Evolutionary conservation across 92 coral and sea anemone species (phyloP).

Genomic region (Heliopora coerulea): DNA sequence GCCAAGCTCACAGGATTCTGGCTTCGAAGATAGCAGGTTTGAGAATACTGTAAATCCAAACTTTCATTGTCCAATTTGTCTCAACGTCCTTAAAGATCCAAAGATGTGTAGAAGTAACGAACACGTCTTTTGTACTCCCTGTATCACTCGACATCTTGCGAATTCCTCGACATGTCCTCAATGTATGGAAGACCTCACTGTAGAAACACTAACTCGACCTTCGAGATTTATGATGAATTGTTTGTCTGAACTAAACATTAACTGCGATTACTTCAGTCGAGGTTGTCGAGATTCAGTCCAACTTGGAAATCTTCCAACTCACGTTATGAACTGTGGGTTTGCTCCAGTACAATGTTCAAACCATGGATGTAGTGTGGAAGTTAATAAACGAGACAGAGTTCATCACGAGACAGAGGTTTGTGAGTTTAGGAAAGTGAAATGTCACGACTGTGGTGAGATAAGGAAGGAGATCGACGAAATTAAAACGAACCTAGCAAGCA

Average conservation of each 20-base stretch:
- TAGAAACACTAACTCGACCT: slow-evolving; percentile 33
- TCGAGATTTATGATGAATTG: slow-evolving; percentile 50
- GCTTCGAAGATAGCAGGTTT: slow-evolving; percentile 8
- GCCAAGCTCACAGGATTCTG: background rate
- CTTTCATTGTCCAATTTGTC: slow-evolving; percentile 61
- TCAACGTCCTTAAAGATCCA: slow-evolving; percentile 63
- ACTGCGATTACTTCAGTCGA: slow-evolving; percentile 45
- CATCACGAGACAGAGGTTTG: slow-evolving; percentile 5
- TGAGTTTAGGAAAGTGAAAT: background rate
- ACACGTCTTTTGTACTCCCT: slow-evolving; percentile 62
- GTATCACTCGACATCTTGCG: slow-evolving; percentile 52
- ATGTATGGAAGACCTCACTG: slow-evolving; percentile 45
- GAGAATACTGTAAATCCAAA: slow-evolving; percentile 41
- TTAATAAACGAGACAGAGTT: background rate
- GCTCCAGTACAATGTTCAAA: slow-evolving; percentile 48
- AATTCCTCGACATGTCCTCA: slow-evolving; percentile 51
- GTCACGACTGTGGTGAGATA: background rate
- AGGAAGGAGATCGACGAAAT: background rate
- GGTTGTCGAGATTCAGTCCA: slow-evolving; percentile 47
- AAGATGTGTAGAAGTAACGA: slow-evolving; percentile 51
- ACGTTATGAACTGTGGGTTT: slow-evolving; percentile 39
- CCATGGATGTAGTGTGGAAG: slow-evolving; percentile 37
- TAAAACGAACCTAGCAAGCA: background rate
- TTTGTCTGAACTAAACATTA: slow-evolving; percentile 44
- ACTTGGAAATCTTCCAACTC: slow-evolving; percentile 36